phyloP scores from a whole-genome alignment of 2,797 vertebrate species.

The Podarcis lilfordi region DNA sequence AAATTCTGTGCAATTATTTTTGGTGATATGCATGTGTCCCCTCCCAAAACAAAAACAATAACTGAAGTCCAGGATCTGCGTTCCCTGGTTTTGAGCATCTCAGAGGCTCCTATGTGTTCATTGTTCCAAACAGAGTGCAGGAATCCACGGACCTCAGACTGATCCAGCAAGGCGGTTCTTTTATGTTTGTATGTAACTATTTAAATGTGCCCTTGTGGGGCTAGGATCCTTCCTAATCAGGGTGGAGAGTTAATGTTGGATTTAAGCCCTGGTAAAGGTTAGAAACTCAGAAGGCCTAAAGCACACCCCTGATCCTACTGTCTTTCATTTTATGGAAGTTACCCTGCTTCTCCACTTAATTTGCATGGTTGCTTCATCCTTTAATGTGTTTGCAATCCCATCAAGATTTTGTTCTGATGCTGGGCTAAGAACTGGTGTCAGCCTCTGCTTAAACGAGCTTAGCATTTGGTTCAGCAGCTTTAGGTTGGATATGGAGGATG shows the following conservation, averaged over 20 bases:
- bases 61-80: background rate
- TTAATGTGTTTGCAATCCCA: background rate
- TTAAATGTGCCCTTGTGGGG: background rate
- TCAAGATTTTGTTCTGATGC: background rate
- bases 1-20: background rate
- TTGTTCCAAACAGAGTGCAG: background rate
- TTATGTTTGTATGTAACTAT: background rate
- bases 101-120: background rate
- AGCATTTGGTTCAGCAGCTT: conserved; percentile 17
- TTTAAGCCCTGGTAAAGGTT: too few relatives aligned
- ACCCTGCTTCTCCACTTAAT: background rate
- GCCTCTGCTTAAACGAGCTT: background rate
- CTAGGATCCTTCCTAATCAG: background rate
- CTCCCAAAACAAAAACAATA: background rate
- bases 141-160: background rate
- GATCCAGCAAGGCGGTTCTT: background rate
- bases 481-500: background rate
- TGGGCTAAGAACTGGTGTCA: background rate
- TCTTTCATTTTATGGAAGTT: background rate
- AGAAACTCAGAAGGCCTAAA: background rate
- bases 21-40: background rate
- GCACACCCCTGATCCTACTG: background rate
- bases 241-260: background rate
- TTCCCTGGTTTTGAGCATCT: background rate
- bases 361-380: background rate